Evolutionary conservation across 2,797 vertebrate genomes (phyloP).

Genomic region (Paedocypris micromegethes): DNA sequence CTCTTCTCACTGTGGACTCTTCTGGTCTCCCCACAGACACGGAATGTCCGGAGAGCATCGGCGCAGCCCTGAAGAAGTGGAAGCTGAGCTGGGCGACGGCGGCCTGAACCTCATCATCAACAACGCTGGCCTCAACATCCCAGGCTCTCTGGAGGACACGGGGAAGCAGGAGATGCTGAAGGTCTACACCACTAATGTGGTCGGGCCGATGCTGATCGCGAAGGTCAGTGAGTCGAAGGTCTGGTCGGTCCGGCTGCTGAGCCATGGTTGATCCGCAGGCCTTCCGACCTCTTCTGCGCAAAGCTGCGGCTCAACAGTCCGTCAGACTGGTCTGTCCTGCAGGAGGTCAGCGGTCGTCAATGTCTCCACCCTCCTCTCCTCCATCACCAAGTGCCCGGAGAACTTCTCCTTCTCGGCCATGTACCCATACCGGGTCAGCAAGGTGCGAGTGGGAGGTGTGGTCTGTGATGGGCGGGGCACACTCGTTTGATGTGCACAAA

Average conservation of each 20-base stretch:
- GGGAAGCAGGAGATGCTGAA: slow-evolving; percentile 55
- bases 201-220: slow-evolving; percentile 59
- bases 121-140: slow-evolving; percentile 58
- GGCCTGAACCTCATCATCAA: slow-evolving; percentile 66
- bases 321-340: slow-evolving; percentile 61
- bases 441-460: slow-evolving; percentile 54
- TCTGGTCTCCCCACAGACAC: slow-evolving; percentile 46
- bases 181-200: slow-evolving; percentile 59
- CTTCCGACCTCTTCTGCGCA: slow-evolving; percentile 64
- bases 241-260: too few relatives aligned
- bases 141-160: slow-evolving; percentile 36
- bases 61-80: slow-evolving; percentile 50
- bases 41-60: slow-evolving; percentile 49
- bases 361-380: slow-evolving; percentile 60
- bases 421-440: slow-evolving; percentile 71
- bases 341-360: slow-evolving; percentile 70
- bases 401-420: slow-evolving; percentile 48
- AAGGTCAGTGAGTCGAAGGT: slow-evolving; percentile 51
- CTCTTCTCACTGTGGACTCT: too few relatives aligned
- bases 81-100: slow-evolving; percentile 29
- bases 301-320: slow-evolving; percentile 54
- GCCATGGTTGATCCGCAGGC: slow-evolving; percentile 46
- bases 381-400: slow-evolving; percentile 58
- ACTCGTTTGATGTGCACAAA: too few relatives aligned
- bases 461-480: too few relatives aligned